Base-by-base conservation (phyloP, 2,888 invertebrate species). In the Acheta domesticus region DNA sequence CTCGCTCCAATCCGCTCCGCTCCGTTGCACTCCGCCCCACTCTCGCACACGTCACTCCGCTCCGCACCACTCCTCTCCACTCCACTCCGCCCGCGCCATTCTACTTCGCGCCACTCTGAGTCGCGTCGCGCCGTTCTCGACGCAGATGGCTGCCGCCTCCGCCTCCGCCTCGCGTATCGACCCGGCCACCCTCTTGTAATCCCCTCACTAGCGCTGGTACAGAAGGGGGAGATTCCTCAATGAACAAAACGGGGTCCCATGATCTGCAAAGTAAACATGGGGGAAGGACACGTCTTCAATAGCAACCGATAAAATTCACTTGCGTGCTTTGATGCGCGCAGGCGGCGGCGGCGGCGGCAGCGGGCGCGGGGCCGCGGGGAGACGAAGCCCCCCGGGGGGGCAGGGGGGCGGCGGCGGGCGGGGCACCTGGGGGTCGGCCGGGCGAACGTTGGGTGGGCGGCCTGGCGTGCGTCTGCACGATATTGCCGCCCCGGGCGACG, bases 231-330 rank as follows among this genome's bases (percentile, higher is more conserved):
- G 62, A 62, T 62, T 62, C 62, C 62, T 62, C 62, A 62, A 62
- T 62, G 62, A 62, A 62, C 62, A 62, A 62, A 62, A 62, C 62
- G 62, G 62, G 62, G 62, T 62, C 62, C 62, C 62, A 62, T 80
- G 80, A 80, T 80, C 80, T 78, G 76, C 78, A 78, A 77, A 79
- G 79, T 48, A 80, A 80, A 80, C 78, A 78, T 20, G 21, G 74
- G 36, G 78, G 74, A 36, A 48, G 48, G 75, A 20, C 78, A 49
- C 74, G 36, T 78, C 78, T 78, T 78, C 48, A 78, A 78, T 48
- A 79, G 75, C 62, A 76, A 76, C n/a, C 76, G 62, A 62, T 62
- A 62, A 62, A 62, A 14, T 62, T 62, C 62, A 62, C 62, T 62
- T 62, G 62, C 62, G 62, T 62, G 62, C 62, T 62, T 62, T 62